Evolutionary conservation across 2,797 vertebrate genomes (phyloP).

Genomic region (Oceanodroma leucorhoa): DNA sequence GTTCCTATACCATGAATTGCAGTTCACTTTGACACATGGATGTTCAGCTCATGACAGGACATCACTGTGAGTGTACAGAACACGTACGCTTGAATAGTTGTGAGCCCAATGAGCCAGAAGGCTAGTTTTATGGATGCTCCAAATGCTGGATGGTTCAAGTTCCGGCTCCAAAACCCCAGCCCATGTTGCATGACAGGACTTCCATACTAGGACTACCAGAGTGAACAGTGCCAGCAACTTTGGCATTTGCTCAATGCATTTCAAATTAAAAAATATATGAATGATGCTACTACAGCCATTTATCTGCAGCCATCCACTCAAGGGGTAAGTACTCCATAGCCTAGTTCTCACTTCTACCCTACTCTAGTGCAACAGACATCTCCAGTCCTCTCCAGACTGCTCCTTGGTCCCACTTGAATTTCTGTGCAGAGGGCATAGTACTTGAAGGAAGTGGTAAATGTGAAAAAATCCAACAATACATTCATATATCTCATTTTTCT

Average conservation of each 20-base stretch:
- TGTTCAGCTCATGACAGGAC: background rate
- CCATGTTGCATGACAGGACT: background rate
- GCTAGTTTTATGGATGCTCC: background rate
- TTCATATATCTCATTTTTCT: background rate
- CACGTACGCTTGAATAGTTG: accelerated
- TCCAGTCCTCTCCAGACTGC: background rate
- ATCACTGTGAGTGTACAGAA: background rate
- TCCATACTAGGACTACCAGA: background rate
- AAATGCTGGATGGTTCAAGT: background rate
- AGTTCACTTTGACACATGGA: background rate
- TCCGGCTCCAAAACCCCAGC: background rate
- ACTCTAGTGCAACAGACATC: background rate
- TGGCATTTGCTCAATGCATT: background rate
- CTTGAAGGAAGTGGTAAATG: background rate
- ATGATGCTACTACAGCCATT: background rate
- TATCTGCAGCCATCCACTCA: background rate
- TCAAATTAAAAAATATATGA: background rate
- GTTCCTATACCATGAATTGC: background rate
- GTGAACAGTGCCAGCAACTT: background rate
- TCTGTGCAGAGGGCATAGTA: background rate
- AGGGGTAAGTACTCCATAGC: background rate
- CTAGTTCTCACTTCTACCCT: background rate
- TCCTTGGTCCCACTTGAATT: background rate
- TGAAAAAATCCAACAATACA: background rate
- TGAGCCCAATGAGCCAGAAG: background rate